Conservation (phyloP, 2,113 vertebrate genomes). For the Phylloscopus trochilus region DNA sequence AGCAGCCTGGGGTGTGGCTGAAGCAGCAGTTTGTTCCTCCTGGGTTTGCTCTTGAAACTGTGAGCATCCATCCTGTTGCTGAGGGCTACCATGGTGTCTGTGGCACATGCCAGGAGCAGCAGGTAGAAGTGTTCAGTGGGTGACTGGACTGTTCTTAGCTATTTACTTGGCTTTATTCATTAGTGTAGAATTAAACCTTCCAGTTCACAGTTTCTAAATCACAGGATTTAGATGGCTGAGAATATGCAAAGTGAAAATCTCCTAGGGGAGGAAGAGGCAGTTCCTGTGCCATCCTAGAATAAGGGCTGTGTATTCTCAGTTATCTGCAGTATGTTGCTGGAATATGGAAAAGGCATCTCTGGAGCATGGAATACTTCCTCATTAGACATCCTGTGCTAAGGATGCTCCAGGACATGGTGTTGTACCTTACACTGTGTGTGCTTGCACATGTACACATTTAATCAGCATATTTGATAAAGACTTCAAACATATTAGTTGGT, state of each 20-base stretch:
- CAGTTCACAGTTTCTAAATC: neutral
- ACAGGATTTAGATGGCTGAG: neutral
- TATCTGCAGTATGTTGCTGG: neutral
- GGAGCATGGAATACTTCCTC: neutral
- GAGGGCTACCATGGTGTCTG: rapidly evolving
- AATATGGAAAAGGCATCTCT: neutral
- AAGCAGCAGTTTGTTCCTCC: neutral
- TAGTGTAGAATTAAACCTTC: neutral
- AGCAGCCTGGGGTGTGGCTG: neutral
- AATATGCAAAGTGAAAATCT: neutral
- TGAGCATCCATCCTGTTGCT: neutral
- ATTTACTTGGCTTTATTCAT: neutral
- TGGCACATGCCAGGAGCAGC: rapidly evolving
- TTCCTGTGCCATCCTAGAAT: neutral
- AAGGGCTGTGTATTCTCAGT: too few relatives aligned
- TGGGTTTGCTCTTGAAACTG: neutral
- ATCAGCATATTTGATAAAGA: neutral
- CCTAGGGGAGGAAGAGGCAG: neutral
- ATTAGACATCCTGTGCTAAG: neutral
- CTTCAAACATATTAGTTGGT: neutral
- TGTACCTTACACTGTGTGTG: neutral
- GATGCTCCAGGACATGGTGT: neutral
- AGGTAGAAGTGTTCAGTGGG: rapidly evolving
- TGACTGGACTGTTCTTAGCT: neutral
- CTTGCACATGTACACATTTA: neutral